phyloP scores from a whole-genome alignment of 2,888 invertebrate genomes.

The Slavum lentiscoides region DNA sequence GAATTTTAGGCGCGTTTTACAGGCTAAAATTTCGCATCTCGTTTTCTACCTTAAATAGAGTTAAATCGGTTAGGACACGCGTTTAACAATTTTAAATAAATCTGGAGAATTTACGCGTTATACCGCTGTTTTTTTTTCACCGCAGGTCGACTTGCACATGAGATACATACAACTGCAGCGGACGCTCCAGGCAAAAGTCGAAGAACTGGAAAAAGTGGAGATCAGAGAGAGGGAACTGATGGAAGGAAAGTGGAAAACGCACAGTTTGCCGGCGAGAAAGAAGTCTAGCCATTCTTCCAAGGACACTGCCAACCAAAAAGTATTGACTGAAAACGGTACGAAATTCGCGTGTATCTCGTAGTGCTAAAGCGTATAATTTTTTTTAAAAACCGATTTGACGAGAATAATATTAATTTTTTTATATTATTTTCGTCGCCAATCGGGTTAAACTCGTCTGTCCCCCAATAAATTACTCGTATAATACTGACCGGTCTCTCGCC shows the following conservation, averaged over 20 bases:
- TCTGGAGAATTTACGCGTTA: neutral
- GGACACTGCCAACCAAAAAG: conserved; percentile 46
- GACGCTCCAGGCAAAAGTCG: conserved; percentile 79
- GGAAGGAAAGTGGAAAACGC: conserved; percentile 87
- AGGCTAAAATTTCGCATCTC: too few species aligned
- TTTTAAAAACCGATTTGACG: too few species aligned
- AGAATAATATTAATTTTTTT: too few species aligned
- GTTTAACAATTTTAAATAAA: neutral
- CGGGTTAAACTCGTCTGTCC: too few species aligned
- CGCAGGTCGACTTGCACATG: conserved; percentile 84
- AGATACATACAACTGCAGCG: conserved; percentile 88
- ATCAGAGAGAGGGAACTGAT: conserved; percentile 80
- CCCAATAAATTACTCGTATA: too few species aligned
- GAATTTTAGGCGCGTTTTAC: too few species aligned
- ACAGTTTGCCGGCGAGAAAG: conserved; percentile 83
- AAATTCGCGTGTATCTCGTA: neutral
- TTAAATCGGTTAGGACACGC: too few species aligned
- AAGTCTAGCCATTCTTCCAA: conserved; percentile 63
- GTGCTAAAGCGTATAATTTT: too few species aligned
- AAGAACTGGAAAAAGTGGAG: conserved; percentile 80
- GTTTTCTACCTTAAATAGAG: too few species aligned
- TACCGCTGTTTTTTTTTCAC: conserved; percentile 50
- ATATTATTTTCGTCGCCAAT: too few species aligned
- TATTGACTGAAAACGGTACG: conserved; percentile 54
- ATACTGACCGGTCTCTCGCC: too few species aligned